Conservation (phyloP, 2,113 vertebrate genomes). For the Perca fluviatilis region DNA sequence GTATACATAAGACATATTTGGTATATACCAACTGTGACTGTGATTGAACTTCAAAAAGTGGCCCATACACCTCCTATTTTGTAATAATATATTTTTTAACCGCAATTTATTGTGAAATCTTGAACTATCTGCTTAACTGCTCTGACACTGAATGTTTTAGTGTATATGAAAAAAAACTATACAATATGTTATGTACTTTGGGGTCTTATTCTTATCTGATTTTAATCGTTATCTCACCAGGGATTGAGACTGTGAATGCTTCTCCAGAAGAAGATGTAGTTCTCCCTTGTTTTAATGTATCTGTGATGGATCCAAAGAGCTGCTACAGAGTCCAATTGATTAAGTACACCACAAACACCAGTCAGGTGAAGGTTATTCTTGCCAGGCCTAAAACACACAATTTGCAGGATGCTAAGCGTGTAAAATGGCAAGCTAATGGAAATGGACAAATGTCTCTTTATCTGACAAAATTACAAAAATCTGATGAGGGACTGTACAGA, state of each 20-base stretch:
- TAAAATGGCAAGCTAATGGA: slow-evolving; percentile 12
- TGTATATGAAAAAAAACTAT: background rate
- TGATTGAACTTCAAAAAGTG: background rate
- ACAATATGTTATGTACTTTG: background rate
- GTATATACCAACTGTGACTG: background rate
- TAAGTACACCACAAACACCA: background rate
- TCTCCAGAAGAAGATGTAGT: slow-evolving; percentile 13
- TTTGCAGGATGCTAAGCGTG: background rate
- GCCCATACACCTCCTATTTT: background rate
- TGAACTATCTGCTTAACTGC: background rate
- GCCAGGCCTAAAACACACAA: slow-evolving; percentile 6
- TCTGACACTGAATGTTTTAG: background rate
- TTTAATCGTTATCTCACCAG: background rate
- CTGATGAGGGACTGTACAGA: slow-evolving; percentile 57
- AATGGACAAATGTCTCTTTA: slow-evolving; percentile 35
- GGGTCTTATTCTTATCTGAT: background rate
- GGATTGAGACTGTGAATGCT: background rate
- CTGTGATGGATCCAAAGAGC: background rate
- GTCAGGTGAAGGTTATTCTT: background rate
- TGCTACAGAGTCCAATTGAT: slow-evolving; percentile 40
- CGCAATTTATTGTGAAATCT: background rate
- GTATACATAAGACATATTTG: background rate
- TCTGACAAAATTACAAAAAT: slow-evolving; percentile 41
- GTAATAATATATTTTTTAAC: background rate
- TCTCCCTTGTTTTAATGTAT: slow-evolving; percentile 50